Base-by-base conservation (phyloP, 2,888 invertebrate genomes). In the Lutraria lutraria region DNA sequence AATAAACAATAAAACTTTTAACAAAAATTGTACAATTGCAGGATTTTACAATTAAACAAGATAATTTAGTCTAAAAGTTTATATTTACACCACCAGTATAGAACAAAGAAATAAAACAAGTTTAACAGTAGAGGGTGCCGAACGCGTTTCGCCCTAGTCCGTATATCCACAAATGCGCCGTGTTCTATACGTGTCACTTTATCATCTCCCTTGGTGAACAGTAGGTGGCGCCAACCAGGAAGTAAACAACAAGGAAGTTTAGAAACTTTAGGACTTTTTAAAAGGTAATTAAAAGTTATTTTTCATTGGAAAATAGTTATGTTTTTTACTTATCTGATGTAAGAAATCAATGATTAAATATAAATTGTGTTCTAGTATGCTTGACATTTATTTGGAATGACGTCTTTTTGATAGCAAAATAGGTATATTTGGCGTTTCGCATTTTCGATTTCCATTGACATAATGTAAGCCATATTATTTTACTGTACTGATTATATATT, bases 161-260 rank as follows among this genome's bases (percentile, higher is more conserved):
- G n/a, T n/a, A n/a, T n/a, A n/a, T n/a, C n/a, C n/a, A n/a, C n/a
- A n/a, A n/a, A n/a, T n/a, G n/a, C n/a, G n/a, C n/a, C n/a, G n/a
- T n/a, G n/a, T n/a, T n/a, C n/a, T n/a, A n/a, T n/a, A n/a, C n/a
- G n/a, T n/a, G n/a, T n/a, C n/a, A n/a, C n/a, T n/a, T 43, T 43
- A 31, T 83, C 63, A n/a, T 63, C 83, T 63, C 83, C 83, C 83
- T 43, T 60, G 21, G 13, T 29, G 43, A 63, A 53, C 25, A 0
- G 8, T 34, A 72, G 84, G 43, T 43, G 84, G 72, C 84, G 84
- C 25, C 10, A 43, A 72, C 76, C 56, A 85, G 85, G 85, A 85
- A 85, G 85, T 76, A 79, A 68, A 34, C 87, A 84, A 88, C 87
- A 60, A 88, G 87, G 87, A 88, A 88, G 87, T 88, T 88, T 80